These are phyloP conservation scores for Leptoteleia sp. DNA, from an alignment of 1,140 invertebrate genomes.

Conservation along the genomic window DNA sequence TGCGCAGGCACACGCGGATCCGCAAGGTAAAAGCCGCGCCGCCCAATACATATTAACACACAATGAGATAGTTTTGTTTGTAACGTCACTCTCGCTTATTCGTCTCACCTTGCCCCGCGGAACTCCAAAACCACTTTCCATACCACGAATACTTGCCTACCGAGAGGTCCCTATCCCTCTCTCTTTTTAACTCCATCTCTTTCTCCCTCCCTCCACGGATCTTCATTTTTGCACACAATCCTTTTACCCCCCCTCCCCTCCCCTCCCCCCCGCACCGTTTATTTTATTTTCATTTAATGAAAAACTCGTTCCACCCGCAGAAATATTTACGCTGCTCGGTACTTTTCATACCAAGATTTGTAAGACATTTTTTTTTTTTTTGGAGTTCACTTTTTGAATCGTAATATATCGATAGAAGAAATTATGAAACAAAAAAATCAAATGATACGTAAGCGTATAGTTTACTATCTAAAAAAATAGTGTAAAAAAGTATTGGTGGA, in stretches of 20 bases:
- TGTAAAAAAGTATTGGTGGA: too few relatives aligned
- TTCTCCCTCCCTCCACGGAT: slow-evolving; percentile 38
- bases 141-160: slow-evolving; percentile 70
- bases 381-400: too few relatives aligned
- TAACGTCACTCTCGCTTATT: slow-evolving; percentile 72
- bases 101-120: slow-evolving; percentile 68
- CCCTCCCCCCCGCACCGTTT: too few relatives aligned
- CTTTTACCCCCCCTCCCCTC: slow-evolving; percentile 1
- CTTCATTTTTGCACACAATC: slow-evolving; percentile 51
- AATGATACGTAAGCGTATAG: too few relatives aligned
- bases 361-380: too few relatives aligned
- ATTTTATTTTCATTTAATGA: slow-evolving; percentile 1
- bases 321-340: too few relatives aligned
- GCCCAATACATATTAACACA: slow-evolving; percentile 80
- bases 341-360: too few relatives aligned
- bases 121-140: slow-evolving; percentile 73
- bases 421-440: too few relatives aligned
- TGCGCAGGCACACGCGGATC: slow-evolving; percentile 51
- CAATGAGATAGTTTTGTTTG: slow-evolving; percentile 82
- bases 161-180: slow-evolving; percentile 6
- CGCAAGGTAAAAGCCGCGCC: slow-evolving; percentile 63
- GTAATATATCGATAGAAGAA: too few relatives aligned
- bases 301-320: background rate
- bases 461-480: too few relatives aligned
- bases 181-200: slow-evolving; percentile 13